Evolutionary conservation across 1,140 invertebrate species (phyloP).

Genomic region (Trichoplusia ni): DNA sequence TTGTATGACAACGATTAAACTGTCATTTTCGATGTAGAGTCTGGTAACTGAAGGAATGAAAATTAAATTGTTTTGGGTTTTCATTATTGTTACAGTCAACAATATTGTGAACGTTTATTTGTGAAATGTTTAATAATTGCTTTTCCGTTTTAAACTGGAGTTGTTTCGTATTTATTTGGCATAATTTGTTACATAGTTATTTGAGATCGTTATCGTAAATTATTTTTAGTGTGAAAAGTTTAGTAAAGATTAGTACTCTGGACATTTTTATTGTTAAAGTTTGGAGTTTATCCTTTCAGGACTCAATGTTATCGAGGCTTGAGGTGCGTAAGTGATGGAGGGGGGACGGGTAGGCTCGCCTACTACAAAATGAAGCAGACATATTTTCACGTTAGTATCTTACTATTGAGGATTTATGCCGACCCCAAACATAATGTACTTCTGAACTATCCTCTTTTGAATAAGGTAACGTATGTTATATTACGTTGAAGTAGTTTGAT

Average conservation of each 20-base stretch:
- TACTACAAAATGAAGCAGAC: constrained; percentile 27
- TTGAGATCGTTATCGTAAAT: constrained; percentile 9
- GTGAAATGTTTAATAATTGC: not conserved
- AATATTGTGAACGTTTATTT: not conserved
- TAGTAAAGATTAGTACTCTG: not conserved
- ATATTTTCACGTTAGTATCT: constrained; percentile 28
- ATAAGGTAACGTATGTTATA: not conserved
- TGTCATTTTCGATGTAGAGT: constrained; percentile 34
- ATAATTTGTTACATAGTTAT: not conserved
- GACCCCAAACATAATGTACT: constrained; percentile 15
- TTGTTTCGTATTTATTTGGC: not conserved
- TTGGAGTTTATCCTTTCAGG: constrained; percentile 19
- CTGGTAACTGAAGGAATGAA: constrained; percentile 8
- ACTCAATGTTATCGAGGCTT: constrained; percentile 18
- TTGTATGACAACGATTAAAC: constrained; percentile 26
- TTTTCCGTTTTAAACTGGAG: not conserved
- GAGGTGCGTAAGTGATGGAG: constrained; percentile 24
- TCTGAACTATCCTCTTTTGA: not conserved
- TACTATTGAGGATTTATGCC: constrained; percentile 15
- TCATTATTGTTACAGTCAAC: constrained; percentile 5
- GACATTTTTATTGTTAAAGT: constrained; percentile 22
- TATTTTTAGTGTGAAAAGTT: constrained; percentile 12
- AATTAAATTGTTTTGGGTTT: constrained; percentile 18
- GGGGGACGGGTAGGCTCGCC: constrained; percentile 11
- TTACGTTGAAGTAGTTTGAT: not conserved